phyloP scores from a whole-genome alignment of 2,888 invertebrate species.

The Xestoiulus laeticollis region DNA sequence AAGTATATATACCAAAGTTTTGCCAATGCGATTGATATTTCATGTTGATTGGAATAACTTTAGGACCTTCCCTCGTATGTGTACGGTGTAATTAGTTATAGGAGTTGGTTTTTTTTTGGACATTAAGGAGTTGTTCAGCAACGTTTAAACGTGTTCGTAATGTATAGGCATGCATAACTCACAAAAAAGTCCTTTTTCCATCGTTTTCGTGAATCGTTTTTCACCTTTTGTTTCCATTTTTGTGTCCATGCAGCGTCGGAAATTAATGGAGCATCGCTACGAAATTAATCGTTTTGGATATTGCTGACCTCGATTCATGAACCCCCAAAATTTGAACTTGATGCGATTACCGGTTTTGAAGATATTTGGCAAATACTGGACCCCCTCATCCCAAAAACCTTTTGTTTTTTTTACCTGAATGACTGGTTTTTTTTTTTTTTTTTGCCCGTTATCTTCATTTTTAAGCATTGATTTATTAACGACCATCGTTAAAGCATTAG shows the following conservation, averaged over 20 bases:
- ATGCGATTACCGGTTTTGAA: background rate
- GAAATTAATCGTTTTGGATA: slow-evolving; percentile 14
- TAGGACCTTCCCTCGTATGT: no score
- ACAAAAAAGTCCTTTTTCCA: background rate
- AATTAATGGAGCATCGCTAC: background rate
- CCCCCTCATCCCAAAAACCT: background rate
- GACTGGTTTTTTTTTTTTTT: background rate
- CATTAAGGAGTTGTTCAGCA: no score
- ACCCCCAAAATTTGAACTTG: slow-evolving; percentile 1
- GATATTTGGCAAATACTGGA: background rate
- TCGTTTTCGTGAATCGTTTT: background rate
- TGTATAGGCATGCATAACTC: background rate
- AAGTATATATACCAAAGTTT: no score
- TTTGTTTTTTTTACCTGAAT: background rate
- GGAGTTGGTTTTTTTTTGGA: no score
- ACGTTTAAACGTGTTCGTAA: background rate
- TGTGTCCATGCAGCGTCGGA: background rate
- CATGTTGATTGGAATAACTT: no score
- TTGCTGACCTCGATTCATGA: background rate
- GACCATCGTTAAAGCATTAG: background rate
- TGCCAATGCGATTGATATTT: no score
- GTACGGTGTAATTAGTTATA: no score
- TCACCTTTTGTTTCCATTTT: background rate
- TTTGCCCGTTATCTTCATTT: background rate
- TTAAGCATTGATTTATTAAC: background rate